These are phyloP conservation scores for Seira ritae DNA, from an alignment of 2,888 invertebrate genomes.

Conservation along the genomic window DNA sequence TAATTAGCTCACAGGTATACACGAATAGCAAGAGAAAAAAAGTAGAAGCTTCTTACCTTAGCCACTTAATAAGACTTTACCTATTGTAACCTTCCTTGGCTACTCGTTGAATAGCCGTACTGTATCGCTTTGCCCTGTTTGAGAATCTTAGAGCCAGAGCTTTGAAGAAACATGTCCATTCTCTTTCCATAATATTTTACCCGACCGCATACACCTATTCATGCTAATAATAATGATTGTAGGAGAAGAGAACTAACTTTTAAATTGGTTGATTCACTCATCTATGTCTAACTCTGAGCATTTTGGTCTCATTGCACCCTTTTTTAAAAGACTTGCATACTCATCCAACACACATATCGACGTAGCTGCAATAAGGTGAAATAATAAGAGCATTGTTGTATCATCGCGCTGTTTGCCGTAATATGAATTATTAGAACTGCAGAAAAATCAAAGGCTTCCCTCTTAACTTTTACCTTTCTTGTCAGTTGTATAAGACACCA, in stretches of 20 bases:
- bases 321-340: not conserved
- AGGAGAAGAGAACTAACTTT: slow-evolving; percentile 48
- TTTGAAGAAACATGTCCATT: not conserved
- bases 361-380: slow-evolving; percentile 17
- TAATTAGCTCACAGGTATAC: too few species aligned
- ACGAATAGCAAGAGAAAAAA: too few species aligned
- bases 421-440: slow-evolving; percentile 8
- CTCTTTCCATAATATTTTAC: not conserved
- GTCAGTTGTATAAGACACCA: slow-evolving; percentile 48
- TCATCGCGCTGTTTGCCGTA: not conserved
- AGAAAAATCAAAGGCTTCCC: slow-evolving; percentile 49
- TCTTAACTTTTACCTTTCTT: slow-evolving; percentile 58
- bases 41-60: too few species aligned
- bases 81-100: not conserved
- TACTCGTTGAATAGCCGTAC: not conserved
- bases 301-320: slow-evolving; percentile 20
- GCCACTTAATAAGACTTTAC: not conserved
- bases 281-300: slow-evolving; percentile 20
- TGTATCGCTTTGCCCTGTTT: slow-evolving; percentile 22
- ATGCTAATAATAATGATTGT: not conserved
- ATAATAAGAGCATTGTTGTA: slow-evolving; percentile 16
- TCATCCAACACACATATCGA: not conserved
- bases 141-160: not conserved
- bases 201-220: not conserved
- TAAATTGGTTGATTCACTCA: slow-evolving; percentile 59